phyloP scores from a whole-genome alignment of 30 jellyfish, hydroid and myxozoan species.

The Turritopsis rubra region DNA sequence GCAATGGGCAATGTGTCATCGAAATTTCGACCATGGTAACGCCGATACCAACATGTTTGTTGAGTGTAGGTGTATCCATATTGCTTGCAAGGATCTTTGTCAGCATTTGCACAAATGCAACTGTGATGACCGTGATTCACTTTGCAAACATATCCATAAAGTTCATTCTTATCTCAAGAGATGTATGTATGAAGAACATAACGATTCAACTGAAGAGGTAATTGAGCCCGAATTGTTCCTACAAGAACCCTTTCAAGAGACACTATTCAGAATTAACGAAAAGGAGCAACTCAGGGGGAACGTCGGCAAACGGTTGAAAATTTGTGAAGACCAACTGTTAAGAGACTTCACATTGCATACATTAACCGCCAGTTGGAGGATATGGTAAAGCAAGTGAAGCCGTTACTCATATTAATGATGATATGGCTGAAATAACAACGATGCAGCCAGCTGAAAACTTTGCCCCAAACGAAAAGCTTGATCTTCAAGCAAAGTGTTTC shows the following conservation, averaged over 20 bases:
- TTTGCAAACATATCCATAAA: background rate
- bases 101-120: background rate
- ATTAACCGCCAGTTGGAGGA: background rate
- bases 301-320: background rate
- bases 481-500: background rate
- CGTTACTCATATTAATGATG: background rate
- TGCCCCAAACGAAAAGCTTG: background rate
- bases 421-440: background rate
- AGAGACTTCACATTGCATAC: background rate
- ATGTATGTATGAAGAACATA: background rate
- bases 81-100: background rate
- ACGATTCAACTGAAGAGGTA: background rate
- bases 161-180: background rate
- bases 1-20: constrained; percentile 35
- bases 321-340: background rate
- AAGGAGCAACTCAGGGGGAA: background rate
- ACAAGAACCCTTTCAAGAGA: background rate
- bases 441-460: background rate
- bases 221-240: background rate
- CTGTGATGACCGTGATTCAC: background rate
- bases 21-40: constrained; percentile 32
- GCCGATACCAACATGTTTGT: constrained; percentile 42
- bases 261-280: background rate
- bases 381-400: background rate
- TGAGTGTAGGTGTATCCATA: constrained; percentile 4